Percentiles rank a stretch among this genome's conserved stretches.
Evolutionary conservation across 2,888 invertebrate species (phyloP).

Genomic region (Chloromyia formosa): DNA sequence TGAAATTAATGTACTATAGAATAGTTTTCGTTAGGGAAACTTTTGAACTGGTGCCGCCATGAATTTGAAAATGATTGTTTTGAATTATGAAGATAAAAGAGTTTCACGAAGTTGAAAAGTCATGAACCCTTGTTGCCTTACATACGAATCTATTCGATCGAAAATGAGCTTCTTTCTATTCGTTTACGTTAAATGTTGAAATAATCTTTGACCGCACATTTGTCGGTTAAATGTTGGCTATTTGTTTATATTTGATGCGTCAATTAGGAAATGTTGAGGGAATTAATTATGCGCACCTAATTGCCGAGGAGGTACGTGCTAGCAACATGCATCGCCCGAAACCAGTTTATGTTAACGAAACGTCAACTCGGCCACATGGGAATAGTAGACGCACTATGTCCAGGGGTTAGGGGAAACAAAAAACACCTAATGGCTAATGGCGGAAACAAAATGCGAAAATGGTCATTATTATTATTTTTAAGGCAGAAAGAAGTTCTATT

Average conservation of each 20-base stretch:
- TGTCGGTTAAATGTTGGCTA: constrained; percentile 22
- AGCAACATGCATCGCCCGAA: no score
- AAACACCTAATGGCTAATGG: no score
- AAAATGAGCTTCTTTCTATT: constrained; percentile 20
- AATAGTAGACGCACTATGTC: no score
- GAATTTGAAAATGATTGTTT: constrained; percentile 27
- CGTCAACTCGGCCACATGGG: no score
- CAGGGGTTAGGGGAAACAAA: no score
- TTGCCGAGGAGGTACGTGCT: no score
- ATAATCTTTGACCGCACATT: constrained; percentile 10
- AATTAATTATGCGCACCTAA: background rate
- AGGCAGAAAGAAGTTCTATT: no score
- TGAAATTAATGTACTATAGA: constrained; percentile 27
- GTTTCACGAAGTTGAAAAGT: constrained; percentile 23
- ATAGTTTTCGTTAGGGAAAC: constrained; percentile 16
- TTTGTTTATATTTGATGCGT: constrained; percentile 37
- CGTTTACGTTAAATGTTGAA: background rate
- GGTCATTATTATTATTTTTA: no score
- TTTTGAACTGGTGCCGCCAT: constrained; percentile 24
- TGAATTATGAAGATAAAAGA: constrained; percentile 35
- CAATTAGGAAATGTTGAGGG: constrained; percentile 14
- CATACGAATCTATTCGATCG: background rate
- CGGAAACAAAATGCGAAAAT: no score
- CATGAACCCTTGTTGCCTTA: constrained; percentile 34
- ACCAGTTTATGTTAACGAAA: no score